Conservation (phyloP, 2,797 vertebrate genomes). For the Cheirogaleus major region DNA sequence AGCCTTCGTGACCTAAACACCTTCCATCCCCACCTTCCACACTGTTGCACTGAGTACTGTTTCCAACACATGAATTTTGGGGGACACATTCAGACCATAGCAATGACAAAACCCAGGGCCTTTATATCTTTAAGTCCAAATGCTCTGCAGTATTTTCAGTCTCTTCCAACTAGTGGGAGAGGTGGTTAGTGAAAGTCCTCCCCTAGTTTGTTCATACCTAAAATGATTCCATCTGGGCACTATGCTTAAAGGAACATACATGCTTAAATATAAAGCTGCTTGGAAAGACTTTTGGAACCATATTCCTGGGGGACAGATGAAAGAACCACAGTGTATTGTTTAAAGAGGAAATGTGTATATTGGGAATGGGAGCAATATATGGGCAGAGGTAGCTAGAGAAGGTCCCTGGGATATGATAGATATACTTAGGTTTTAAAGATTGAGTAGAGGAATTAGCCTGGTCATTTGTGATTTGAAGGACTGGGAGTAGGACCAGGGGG, state of each 20-base stretch:
- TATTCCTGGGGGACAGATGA: not conserved
- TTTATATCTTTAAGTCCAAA: not conserved
- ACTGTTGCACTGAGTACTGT: not conserved
- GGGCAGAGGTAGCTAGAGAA: not conserved
- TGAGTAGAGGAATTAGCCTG: not conserved
- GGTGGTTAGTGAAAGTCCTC: not conserved
- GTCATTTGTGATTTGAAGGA: not conserved
- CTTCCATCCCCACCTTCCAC: not conserved
- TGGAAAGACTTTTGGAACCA: not conserved
- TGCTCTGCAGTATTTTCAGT: not conserved
- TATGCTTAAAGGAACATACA: not conserved
- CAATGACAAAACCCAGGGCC: not conserved
- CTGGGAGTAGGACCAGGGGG: not conserved
- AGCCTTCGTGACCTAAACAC: too few species aligned
- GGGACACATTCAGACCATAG: not conserved
- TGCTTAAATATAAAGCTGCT: not conserved
- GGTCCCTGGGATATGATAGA: not conserved
- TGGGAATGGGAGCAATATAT: not conserved
- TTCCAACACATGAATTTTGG: not conserved
- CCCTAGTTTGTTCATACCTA: not conserved
- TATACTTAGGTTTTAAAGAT: not conserved
- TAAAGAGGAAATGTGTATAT: not conserved
- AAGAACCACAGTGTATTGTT: not conserved
- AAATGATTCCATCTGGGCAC: not conserved
- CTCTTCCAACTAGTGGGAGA: not conserved